Evolutionary conservation across 2,113 vertebrate species (phyloP).

Genomic region (Ellobius talpinus): DNA sequence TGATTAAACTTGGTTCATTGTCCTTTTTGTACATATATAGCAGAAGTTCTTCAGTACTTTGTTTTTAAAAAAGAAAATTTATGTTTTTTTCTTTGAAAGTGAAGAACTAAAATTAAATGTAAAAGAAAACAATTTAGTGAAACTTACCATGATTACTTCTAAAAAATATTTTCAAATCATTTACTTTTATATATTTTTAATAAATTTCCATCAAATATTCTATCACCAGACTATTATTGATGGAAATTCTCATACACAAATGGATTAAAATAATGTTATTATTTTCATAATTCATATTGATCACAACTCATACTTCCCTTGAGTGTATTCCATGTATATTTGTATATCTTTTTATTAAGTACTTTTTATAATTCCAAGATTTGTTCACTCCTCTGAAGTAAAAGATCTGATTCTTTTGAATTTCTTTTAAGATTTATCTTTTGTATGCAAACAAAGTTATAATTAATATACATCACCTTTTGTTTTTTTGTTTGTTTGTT

Average conservation of each 20-base stretch:
- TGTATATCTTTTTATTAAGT: background rate
- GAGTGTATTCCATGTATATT: background rate
- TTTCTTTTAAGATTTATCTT: background rate
- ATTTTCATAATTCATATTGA: background rate
- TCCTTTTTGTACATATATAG: background rate
- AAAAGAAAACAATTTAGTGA: background rate
- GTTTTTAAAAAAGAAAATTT: background rate
- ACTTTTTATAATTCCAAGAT: background rate
- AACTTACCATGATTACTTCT: background rate
- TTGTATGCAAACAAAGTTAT: background rate
- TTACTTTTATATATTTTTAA: background rate
- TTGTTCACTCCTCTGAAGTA: background rate
- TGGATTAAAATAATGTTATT: background rate
- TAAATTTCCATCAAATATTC: background rate
- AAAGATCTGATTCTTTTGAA: background rate
- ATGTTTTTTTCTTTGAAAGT: background rate
- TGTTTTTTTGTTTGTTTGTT: too few species aligned
- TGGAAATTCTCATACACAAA: background rate
- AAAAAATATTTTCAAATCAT: conserved; percentile 2
- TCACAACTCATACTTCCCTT: background rate
- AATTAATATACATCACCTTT: background rate
- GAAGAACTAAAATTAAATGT: background rate
- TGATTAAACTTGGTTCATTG: background rate
- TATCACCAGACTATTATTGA: background rate
- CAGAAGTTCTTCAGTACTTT: background rate